Evolutionary conservation across 1,140 invertebrate species (phyloP), one percentile per base, ranked within the genome.

Genomic region (Thalassaphorura encarpata): DNA sequence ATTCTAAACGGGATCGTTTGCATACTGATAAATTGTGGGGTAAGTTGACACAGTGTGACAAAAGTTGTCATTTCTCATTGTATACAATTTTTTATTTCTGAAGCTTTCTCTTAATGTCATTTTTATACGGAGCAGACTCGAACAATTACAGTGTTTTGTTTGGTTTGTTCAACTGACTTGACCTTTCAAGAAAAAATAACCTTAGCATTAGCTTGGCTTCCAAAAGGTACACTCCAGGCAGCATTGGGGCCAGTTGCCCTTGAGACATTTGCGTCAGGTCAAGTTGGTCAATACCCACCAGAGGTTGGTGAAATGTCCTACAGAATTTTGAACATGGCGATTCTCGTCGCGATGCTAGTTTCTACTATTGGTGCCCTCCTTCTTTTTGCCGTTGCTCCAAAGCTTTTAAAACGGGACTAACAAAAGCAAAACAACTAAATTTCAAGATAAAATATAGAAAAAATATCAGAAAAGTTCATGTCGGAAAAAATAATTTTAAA

Each of bases 141-240:
- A 54, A 2, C 42, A 11, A 8, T 58, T 40, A 18, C 56, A 42
- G 40, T 36, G 11, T 61, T 42, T 47, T n/a, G n/a, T 2, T n/a
- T n/a, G n/a, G n/a, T n/a, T n/a, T n/a, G n/a, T n/a, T n/a, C n/a
- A n/a, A 41, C 5, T 21, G 48, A 24, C 15, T 27, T 64, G 47
- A 58, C 55, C 13, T 8, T 54, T 2, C 47, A 42, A 28, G 52
- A 64, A 26, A 51, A 50, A 43, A 28, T 61, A 6, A 61, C 58
- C 41, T 52, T 64, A 13, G 52, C 29, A 15, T 8, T 56, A 6
- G 50, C 59, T 13, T 64, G 62, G 62, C 28, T 61, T 15, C 59
- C 59, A 11, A 64, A 64, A 52, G 62, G 59, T 26, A 64, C 62
- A 11, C 59, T 64, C n/a, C 62, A 64, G 47, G 62, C 62, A 16